phyloP scores from a whole-genome alignment of 2,888 invertebrate species.

The Abrostola triplasia region DNA sequence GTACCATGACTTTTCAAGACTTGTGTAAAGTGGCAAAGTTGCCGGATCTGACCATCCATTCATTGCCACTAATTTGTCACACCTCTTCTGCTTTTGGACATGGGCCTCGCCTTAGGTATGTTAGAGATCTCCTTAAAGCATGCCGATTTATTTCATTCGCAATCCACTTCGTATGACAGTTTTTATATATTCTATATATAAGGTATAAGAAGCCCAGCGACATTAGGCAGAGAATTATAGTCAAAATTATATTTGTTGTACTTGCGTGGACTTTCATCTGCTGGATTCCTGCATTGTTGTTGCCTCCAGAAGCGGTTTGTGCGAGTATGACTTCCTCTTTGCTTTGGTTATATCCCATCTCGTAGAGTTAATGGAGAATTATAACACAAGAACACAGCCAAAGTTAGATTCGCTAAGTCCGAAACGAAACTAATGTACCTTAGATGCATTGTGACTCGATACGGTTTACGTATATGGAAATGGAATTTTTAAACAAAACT shows the following conservation, averaged over 20 bases:
- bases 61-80: too few species aligned
- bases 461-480: constrained; percentile 13
- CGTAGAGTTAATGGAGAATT: constrained; percentile 9
- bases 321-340: constrained; percentile 13
- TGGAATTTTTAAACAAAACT: constrained; percentile 12
- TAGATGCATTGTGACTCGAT: constrained; percentile 8
- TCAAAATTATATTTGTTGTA: constrained; percentile 9
- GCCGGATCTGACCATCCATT: too few species aligned
- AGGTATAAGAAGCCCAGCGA: constrained; percentile 7
- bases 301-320: constrained; percentile 11
- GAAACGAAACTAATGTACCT: constrained; percentile 5
- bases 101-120: constrained; percentile 8
- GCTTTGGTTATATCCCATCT: constrained; percentile 12
- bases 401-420: constrained; percentile 5
- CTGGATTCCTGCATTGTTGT: constrained; percentile 7
- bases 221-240: constrained; percentile 4
- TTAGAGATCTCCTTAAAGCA: constrained; percentile 10
- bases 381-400: constrained; percentile 11
- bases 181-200: constrained; percentile 6
- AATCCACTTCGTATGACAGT: constrained; percentile 2
- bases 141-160: constrained; percentile 3
- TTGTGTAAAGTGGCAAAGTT: too few species aligned
- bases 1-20: too few species aligned
- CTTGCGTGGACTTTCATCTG: constrained; percentile 2
- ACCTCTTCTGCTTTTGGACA: background rate